Conservation (phyloP, 1,140 invertebrate genomes). For the Eufriesea mexicana region DNA sequence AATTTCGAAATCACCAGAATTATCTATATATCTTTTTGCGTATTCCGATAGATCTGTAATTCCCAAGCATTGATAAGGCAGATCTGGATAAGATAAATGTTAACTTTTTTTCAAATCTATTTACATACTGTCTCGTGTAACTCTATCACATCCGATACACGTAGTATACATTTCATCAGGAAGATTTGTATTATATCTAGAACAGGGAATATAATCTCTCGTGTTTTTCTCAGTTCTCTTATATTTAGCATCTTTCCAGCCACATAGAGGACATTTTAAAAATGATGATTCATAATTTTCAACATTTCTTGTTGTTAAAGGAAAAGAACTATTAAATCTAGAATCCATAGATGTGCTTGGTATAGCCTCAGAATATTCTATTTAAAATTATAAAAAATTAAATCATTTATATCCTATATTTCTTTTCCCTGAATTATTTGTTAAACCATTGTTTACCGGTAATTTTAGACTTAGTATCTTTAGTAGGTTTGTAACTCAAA, state of each 20-base stretch:
- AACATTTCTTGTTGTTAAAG: not conserved
- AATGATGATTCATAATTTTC: not conserved
- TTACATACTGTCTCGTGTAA: not conserved
- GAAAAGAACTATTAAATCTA: not conserved
- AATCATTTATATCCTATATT: too few relatives aligned
- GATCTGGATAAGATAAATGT: not conserved
- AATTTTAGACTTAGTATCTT: not conserved
- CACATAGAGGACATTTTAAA: slow-evolving; percentile 46
- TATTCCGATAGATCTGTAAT: not conserved
- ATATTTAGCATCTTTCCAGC: slow-evolving; percentile 39
- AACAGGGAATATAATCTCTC: not conserved
- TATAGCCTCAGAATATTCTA: not conserved
- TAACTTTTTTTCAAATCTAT: not conserved
- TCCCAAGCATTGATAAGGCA: too few relatives aligned
- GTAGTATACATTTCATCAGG: not conserved
- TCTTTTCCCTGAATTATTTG: not conserved
- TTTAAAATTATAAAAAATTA: not conserved
- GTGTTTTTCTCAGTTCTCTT: not conserved
- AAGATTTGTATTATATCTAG: not conserved
- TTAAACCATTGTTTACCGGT: slow-evolving; percentile 18
- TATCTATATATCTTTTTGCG: not conserved
- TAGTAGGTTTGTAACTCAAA: not conserved
- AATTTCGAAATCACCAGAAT: not conserved
- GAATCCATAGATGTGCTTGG: not conserved
- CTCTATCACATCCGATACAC: slow-evolving; percentile 3